Evolutionary conservation across 1,140 invertebrate genomes (phyloP).

Genomic region (Bombus turneri): DNA sequence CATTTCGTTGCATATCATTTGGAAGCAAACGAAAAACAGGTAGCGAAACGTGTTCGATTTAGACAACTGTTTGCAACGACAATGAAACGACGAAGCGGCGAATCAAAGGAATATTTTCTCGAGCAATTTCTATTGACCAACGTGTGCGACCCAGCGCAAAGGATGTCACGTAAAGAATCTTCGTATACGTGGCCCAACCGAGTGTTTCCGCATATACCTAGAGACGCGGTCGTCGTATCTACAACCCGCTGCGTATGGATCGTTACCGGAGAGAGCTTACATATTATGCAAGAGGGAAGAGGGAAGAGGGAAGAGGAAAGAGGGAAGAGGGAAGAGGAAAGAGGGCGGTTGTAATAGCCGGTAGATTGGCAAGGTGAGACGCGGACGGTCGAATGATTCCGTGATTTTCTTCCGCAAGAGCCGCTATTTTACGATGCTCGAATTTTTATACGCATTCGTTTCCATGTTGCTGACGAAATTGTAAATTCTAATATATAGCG

Average conservation of each 20-base stretch:
- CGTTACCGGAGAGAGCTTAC: conserved; percentile 11
- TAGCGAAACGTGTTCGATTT: too few species aligned
- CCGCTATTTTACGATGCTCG: too few species aligned
- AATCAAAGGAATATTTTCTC: conserved; percentile 14
- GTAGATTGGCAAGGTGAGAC: neutral
- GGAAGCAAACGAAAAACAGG: too few species aligned
- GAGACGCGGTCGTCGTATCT: conserved; percentile 60
- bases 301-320: neutral
- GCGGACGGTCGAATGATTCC: neutral
- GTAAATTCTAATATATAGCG: too few species aligned
- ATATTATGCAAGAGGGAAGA: neutral
- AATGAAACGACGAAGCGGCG: neutral
- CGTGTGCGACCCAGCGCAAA: conserved; percentile 21
- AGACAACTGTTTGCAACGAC: too few species aligned
- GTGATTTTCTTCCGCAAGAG: too few species aligned
- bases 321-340: neutral
- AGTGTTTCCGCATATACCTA: conserved; percentile 78
- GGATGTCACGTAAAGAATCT: conserved; percentile 60
- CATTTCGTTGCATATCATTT: too few species aligned
- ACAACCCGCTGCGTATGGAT: conserved; percentile 36
- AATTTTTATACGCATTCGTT: too few species aligned
- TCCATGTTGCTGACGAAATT: too few species aligned
- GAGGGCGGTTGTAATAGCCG: neutral
- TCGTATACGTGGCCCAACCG: conserved; percentile 81
- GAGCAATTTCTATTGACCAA: conserved; percentile 20